Conservation (phyloP, 2,113 vertebrate species). For the Acanthochromis polyacanthus region DNA sequence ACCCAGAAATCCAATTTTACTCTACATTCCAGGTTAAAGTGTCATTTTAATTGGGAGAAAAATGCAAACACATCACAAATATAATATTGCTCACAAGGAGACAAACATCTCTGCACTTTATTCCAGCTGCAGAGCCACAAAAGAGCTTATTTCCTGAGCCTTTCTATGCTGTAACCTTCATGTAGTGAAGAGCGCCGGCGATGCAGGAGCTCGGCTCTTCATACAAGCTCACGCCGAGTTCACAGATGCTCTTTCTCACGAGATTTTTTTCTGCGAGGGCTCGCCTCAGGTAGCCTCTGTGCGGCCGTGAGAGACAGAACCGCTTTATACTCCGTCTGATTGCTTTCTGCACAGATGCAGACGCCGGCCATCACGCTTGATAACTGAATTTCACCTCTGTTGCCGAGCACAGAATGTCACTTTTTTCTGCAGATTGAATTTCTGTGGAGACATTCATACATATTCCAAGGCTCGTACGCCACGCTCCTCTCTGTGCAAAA, state of each 20-base stretch:
- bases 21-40: background rate
- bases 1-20: background rate
- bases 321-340: conserved; percentile 55
- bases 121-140: background rate
- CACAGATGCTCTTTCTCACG: conserved; percentile 35
- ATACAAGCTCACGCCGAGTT: background rate
- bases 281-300: conserved; percentile 46
- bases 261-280: conserved; percentile 22
- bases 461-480: conserved; percentile 32
- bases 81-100: background rate
- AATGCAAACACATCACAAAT: background rate
- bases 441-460: conserved; percentile 19
- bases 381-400: conserved; percentile 40
- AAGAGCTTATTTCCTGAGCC: background rate
- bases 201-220: conserved; percentile 1
- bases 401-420: conserved; percentile 29
- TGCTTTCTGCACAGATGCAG: conserved; percentile 50
- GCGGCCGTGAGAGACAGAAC: conserved; percentile 55
- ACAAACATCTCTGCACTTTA: background rate
- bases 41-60: background rate
- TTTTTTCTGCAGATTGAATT: conserved; percentile 43
- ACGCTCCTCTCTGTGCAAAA: background rate
- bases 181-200: background rate
- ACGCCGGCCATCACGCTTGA: conserved; percentile 35
- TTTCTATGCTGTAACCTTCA: conserved; percentile 27